Conservation (phyloP, 2,113 vertebrate species). For the Tursiops truncatus region DNA sequence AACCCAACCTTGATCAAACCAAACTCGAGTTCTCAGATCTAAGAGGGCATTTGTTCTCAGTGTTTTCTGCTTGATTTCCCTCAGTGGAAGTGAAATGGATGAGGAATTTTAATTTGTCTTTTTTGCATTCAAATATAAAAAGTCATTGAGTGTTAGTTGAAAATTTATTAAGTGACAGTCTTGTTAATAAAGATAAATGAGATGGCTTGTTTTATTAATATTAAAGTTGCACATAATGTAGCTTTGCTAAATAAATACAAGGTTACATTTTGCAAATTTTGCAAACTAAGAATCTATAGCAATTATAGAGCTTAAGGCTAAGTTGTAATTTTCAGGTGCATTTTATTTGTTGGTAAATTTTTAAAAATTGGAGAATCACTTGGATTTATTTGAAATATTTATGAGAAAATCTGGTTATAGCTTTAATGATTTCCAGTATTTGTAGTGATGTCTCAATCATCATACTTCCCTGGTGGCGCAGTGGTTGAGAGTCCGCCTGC, state of each 20-base stretch:
- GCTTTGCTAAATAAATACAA: conserved; percentile 65
- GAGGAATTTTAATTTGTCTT: conserved; percentile 74
- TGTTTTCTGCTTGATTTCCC: conserved; percentile 67
- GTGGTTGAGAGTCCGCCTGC: no score
- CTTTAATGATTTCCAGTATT: conserved; percentile 24
- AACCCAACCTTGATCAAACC: conserved; percentile 44
- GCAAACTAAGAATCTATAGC: conserved; percentile 34
- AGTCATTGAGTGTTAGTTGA: conserved; percentile 66
- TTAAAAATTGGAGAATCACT: not conserved
- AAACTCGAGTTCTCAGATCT: conserved; percentile 20
- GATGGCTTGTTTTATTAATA: conserved; percentile 75
- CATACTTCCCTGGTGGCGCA: not conserved
- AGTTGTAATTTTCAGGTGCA: conserved; percentile 36
- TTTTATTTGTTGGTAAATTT: conserved; percentile 52
- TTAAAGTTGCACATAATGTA: conserved; percentile 75
- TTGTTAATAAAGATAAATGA: conserved; percentile 80
- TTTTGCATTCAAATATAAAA: conserved; percentile 74
- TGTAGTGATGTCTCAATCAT: conserved; percentile 5
- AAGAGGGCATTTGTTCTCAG: conserved; percentile 36
- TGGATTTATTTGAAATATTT: conserved; percentile 45
- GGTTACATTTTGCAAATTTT: conserved; percentile 62
- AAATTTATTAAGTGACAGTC: conserved; percentile 76
- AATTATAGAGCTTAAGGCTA: conserved; percentile 1
- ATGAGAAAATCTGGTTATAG: not conserved
- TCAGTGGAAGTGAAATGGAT: conserved; percentile 59